Evolutionary conservation across 2,797 vertebrate species (phyloP).

Genomic region (Semaprochilodus insignis): DNA sequence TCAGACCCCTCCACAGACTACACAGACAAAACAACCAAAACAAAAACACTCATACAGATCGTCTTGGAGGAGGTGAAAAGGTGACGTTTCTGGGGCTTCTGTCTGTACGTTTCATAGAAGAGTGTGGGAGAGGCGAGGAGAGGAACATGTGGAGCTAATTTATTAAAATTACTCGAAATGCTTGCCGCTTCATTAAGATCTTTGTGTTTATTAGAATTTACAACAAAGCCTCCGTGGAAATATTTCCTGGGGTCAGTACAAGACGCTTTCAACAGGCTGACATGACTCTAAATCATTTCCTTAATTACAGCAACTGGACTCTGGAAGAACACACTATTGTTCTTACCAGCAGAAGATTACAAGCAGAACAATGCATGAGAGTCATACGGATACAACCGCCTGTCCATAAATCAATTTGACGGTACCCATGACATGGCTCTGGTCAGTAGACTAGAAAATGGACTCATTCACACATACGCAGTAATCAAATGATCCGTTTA

Average conservation of each 20-base stretch:
- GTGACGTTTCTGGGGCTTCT: conserved; percentile 5
- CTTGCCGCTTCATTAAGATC: conserved; percentile 73
- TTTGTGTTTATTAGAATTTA: conserved; percentile 73
- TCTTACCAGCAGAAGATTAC: conserved; percentile 23
- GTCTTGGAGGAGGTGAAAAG: neutral
- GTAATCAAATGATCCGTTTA: conserved; percentile 37
- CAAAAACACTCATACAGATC: conserved; percentile 22
- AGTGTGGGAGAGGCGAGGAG: conserved; percentile 18
- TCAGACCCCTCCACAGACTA: conserved; percentile 65
- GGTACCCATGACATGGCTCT: neutral
- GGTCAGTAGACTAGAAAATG: conserved; percentile 27
- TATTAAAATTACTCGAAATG: conserved; percentile 70
- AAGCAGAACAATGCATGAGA: conserved; percentile 22
- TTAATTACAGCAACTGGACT: conserved; percentile 18
- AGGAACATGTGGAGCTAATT: conserved; percentile 76
- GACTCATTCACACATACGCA: conserved; percentile 45
- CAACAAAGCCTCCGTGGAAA: conserved; percentile 50
- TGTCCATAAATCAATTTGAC: conserved; percentile 17
- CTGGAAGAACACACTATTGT: conserved; percentile 24
- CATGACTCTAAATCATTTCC: conserved; percentile 18
- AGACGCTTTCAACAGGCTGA: conserved; percentile 34
- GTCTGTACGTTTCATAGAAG: neutral
- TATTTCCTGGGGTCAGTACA: conserved; percentile 53
- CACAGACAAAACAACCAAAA: neutral
- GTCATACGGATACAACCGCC: neutral